Conservation (phyloP, 2,888 invertebrate species). For the Dastarcus helophoroides region DNA sequence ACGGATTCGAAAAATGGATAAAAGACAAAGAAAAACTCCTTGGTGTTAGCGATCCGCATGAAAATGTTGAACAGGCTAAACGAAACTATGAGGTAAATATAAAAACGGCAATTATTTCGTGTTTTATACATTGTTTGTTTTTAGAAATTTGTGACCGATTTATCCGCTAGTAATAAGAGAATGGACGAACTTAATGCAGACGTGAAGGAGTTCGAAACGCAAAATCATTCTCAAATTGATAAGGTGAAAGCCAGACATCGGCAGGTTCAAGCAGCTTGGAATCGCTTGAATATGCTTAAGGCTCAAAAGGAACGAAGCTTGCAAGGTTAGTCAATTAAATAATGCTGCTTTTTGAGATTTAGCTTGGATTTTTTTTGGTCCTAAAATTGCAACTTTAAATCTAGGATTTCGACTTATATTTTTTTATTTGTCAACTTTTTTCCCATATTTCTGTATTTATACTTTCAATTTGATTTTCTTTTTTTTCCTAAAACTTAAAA, state of each 20-base stretch:
- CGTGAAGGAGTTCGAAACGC: conserved; percentile 72
- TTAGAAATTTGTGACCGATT: conserved; percentile 85
- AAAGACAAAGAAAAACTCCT: conserved; percentile 87
- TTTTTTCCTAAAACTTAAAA: too few species aligned
- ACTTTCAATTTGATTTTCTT: too few species aligned
- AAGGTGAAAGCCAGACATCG: conserved; percentile 64
- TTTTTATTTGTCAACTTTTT: too few species aligned
- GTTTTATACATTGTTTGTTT: conserved; percentile 19
- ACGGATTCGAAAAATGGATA: conserved; percentile 97
- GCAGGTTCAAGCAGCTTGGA: conserved; percentile 85
- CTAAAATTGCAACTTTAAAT: too few species aligned
- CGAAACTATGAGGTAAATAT: conserved; percentile 80
- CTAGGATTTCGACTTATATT: too few species aligned
- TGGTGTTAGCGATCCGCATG: conserved; percentile 68
- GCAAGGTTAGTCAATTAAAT: conserved; percentile 62
- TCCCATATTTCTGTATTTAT: too few species aligned
- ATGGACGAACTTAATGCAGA: conserved; percentile 81
- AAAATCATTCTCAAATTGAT: conserved; percentile 78
- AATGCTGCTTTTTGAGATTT: too few species aligned
- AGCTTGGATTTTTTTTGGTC: background rate
- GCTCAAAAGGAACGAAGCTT: conserved; percentile 83
- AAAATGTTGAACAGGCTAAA: conserved; percentile 85
- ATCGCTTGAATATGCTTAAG: conserved; percentile 72
- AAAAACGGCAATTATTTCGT: conserved; percentile 6
- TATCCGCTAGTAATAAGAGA: conserved; percentile 86